These are phyloP conservation scores for Eupeodes corollae DNA, from an alignment of 1,140 invertebrate species.

Conservation along the genomic window DNA sequence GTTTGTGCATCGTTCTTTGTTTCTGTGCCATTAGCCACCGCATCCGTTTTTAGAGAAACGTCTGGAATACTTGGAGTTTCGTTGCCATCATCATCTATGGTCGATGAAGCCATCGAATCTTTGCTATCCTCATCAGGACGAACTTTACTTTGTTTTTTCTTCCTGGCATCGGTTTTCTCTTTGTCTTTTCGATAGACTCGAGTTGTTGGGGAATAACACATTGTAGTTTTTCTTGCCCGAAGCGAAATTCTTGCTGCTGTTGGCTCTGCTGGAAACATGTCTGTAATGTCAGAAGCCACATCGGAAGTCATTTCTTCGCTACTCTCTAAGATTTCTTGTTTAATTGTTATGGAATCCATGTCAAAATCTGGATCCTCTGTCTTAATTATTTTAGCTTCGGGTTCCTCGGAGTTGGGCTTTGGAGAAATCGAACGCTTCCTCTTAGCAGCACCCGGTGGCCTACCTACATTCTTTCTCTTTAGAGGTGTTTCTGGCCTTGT, in stretches of 20 bases:
- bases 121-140: conserved; percentile 28
- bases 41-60: background rate
- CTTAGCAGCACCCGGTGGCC: conserved; percentile 8
- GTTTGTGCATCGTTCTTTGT: conserved; percentile 20
- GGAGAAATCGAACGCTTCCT: conserved; percentile 26
- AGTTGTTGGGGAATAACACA: conserved; percentile 14
- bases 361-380: conserved; percentile 15
- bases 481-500: conserved; percentile 10
- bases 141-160: conserved; percentile 9
- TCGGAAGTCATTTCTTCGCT: conserved; percentile 8
- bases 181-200: conserved; percentile 12
- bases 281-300: background rate
- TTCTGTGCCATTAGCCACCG: conserved; percentile 22
- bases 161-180: conserved; percentile 14
- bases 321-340: conserved; percentile 20
- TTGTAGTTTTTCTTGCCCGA: conserved; percentile 16
- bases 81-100: conserved; percentile 25
- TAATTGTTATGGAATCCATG: conserved; percentile 14
- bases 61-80: conserved; percentile 4
- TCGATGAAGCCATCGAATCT: conserved; percentile 26
- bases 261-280: conserved; percentile 5
- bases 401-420: conserved; percentile 2
- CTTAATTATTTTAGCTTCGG: conserved; percentile 20
- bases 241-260: conserved; percentile 2
- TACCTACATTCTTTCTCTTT: conserved; percentile 4